phyloP scores from a whole-genome alignment of 2,113 vertebrate genomes.

The Zosterops lateralis region DNA sequence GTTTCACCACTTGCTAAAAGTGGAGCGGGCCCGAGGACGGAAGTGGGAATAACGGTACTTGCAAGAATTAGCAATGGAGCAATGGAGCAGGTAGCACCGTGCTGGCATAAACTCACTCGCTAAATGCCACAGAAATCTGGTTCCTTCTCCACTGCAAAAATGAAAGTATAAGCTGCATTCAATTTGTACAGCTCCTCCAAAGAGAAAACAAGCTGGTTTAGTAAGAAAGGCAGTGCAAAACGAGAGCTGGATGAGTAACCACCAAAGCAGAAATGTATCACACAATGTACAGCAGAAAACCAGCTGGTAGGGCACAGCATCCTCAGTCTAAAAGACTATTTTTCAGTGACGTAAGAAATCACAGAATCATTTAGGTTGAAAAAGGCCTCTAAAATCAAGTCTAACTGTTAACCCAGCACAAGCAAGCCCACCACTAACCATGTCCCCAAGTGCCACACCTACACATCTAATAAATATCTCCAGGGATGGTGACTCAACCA shows the following conservation, averaged over 20 bases:
- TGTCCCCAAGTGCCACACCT: too few relatives aligned
- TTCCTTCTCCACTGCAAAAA: neutral
- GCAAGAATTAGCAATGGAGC: neutral
- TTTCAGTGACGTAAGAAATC: neutral
- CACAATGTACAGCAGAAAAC: neutral
- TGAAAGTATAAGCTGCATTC: neutral
- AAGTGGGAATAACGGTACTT: neutral
- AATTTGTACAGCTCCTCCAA: neutral
- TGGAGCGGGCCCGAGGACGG: accelerated
- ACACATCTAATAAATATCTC: neutral
- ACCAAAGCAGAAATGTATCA: neutral
- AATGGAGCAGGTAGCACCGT: neutral
- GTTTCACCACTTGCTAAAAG: neutral
- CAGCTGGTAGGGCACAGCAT: accelerated
- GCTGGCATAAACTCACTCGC: neutral
- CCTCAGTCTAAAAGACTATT: accelerated
- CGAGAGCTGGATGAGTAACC: neutral
- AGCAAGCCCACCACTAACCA: neutral
- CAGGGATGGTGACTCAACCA: neutral
- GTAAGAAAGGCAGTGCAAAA: neutral
- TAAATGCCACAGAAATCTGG: neutral
- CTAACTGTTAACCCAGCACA: neutral
- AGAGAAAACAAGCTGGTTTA: neutral
- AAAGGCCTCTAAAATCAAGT: neutral
- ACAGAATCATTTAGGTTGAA: neutral